phyloP scores from a whole-genome alignment of 2,888 invertebrate genomes.

The Cephus pygmeus region DNA sequence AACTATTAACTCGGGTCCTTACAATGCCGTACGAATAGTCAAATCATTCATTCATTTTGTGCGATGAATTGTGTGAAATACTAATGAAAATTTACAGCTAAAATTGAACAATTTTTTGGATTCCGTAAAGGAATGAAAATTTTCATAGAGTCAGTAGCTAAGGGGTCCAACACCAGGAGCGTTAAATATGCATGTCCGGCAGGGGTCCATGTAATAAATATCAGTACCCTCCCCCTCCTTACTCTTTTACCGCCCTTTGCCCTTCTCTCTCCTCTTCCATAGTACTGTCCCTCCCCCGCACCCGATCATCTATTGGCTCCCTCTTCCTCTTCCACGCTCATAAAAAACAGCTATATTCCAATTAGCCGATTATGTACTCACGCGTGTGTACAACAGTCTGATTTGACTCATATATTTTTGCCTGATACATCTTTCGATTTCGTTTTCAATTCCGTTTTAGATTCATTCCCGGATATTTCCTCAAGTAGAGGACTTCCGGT shows the following conservation, averaged over 20 bases:
- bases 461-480: not conserved
- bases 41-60: not conserved
- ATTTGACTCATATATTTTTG: not conserved
- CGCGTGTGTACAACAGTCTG: constrained; percentile 30
- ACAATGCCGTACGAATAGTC: not conserved
- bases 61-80: not conserved
- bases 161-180: constrained; percentile 41
- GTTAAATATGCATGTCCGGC: constrained; percentile 66
- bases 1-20: not conserved
- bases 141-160: not conserved
- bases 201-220: constrained; percentile 63
- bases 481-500: not conserved
- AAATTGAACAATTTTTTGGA: not conserved
- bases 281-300: constrained; percentile 26
- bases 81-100: not conserved
- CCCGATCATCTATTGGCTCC: constrained; percentile 50
- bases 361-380: constrained; percentile 56
- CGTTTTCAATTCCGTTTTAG: not conserved
- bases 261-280: constrained; percentile 16
- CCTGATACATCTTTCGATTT: not conserved
- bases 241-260: constrained; percentile 16
- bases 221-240: constrained; percentile 49
- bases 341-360: constrained; percentile 66
- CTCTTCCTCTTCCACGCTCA: constrained; percentile 66
- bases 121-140: constrained; percentile 16